Percentiles rank a stretch among this genome's conserved stretches.
Conservation (phyloP, 2,888 invertebrate species). For the Epistrophe grossulariae region DNA sequence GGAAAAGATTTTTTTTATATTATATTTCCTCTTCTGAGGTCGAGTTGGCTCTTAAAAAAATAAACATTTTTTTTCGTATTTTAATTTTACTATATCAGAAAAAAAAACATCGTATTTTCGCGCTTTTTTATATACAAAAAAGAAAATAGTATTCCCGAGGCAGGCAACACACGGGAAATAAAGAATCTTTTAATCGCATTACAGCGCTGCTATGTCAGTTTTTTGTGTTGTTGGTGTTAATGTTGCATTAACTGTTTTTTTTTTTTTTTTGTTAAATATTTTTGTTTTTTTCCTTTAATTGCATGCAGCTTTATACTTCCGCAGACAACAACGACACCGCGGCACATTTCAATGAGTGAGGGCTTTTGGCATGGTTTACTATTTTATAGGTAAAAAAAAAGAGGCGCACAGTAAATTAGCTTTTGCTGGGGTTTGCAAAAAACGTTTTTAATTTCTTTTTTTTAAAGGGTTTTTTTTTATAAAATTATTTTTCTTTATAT, state of each 20-base stretch:
- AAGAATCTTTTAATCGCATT: constrained; percentile 70
- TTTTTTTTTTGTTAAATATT: constrained; percentile 26
- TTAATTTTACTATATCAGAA: constrained; percentile 13
- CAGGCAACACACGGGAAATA: constrained; percentile 40
- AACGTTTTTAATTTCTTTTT: background rate
- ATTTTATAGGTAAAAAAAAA: constrained; percentile 13
- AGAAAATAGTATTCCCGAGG: constrained; percentile 7
- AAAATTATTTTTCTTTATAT: background rate
- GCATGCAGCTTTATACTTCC: constrained; percentile 68
- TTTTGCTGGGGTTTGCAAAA: constrained; percentile 16
- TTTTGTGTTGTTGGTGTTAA: constrained; percentile 43
- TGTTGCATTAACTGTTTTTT: constrained; percentile 60
- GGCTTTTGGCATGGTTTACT: constrained; percentile 32
- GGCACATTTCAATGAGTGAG: constrained; percentile 22
- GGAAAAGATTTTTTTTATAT: background rate
- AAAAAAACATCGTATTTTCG: constrained; percentile 34
- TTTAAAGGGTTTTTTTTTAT: background rate
- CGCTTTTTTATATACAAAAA: constrained; percentile 7
- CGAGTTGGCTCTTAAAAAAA: constrained; percentile 4
- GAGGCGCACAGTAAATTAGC: constrained; percentile 24
- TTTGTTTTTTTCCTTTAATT: constrained; percentile 46
- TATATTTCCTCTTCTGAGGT: constrained; percentile 13
- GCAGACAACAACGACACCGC: constrained; percentile 28
- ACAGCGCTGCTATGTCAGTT: constrained; percentile 55
- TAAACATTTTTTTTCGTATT: background rate